Conservation (phyloP, 2,113 vertebrate genomes). For the Mus musculus region GRCm39 chr10:125241001-125241500, state of each 20-base stretch:
- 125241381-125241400: background rate
- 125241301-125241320: background rate
- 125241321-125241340: background rate
- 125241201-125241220: background rate
- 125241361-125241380: background rate
- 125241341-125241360: background rate
- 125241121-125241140: background rate
- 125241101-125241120: background rate
- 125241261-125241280: background rate
- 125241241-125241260: background rate
- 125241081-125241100: background rate
- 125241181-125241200: background rate
- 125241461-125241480: background rate
- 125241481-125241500: slow-evolving; percentile 23
- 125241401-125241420: background rate
- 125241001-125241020: no score
- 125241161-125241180: background rate
- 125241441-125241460: background rate
- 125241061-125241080: background rate
- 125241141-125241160: background rate
- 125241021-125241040: no score
- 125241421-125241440: background rate
- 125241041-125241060: background rate
- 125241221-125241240: background rate
- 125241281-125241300: background rate